These are phyloP conservation scores for Lutjanus campechanus DNA, from an alignment of 2,797 vertebrate genomes.

Conservation along the genomic window DNA sequence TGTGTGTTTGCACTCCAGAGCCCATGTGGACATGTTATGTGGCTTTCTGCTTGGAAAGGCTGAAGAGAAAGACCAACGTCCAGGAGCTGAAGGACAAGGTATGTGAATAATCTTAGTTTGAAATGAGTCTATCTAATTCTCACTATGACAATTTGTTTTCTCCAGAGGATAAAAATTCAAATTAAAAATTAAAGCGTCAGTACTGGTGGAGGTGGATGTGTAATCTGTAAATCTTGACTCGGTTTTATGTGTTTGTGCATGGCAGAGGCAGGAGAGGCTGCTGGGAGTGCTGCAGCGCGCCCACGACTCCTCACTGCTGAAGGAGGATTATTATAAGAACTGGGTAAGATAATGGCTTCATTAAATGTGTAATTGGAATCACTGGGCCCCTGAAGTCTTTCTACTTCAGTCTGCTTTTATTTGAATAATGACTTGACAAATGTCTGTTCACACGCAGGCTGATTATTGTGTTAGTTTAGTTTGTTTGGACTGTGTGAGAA, in stretches of 20 bases:
- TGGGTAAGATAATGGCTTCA: slow-evolving; percentile 87
- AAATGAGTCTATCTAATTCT: not conserved
- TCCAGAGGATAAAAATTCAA: not conserved
- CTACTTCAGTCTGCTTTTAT: not conserved
- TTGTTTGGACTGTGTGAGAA: not conserved
- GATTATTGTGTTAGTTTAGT: not conserved
- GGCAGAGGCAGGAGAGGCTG: slow-evolving; percentile 90
- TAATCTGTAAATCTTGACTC: slow-evolving; percentile 8
- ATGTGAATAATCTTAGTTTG: slow-evolving; percentile 19
- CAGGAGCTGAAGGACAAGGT: slow-evolving; percentile 91
- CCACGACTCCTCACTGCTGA: slow-evolving; percentile 86
- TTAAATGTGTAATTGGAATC: not conserved
- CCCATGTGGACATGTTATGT: slow-evolving; percentile 93
- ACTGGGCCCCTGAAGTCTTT: not conserved
- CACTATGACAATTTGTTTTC: not conserved
- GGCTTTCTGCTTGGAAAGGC: slow-evolving; percentile 90
- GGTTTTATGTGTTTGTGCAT: slow-evolving; percentile 14
- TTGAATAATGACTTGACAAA: slow-evolving; percentile 1
- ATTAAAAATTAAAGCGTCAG: not conserved
- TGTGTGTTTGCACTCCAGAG: slow-evolving; percentile 80
- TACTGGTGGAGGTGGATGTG: not conserved
- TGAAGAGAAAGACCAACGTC: slow-evolving; percentile 92
- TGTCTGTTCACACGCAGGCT: not conserved
- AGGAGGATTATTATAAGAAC: slow-evolving; percentile 89
- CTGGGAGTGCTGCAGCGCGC: slow-evolving; percentile 87